These are phyloP conservation scores for Drosophila melanica DNA, from an alignment of 1,140 invertebrate species.

Conservation along the genomic window DNA sequence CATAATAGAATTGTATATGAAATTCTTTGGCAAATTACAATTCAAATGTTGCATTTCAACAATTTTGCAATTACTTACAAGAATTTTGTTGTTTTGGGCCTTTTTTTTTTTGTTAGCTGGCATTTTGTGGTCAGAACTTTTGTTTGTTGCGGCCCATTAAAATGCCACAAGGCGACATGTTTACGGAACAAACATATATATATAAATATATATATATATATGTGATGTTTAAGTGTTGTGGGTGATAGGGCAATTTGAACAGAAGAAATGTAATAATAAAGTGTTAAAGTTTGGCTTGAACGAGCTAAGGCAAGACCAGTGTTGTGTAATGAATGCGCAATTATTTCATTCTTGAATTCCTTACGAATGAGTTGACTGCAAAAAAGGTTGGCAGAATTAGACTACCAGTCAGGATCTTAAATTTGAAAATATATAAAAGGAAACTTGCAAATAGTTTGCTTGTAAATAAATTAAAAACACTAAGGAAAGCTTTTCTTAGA, in stretches of 20 bases:
- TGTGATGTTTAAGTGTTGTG: background rate
- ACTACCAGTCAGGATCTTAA: no score
- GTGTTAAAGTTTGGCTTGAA: background rate
- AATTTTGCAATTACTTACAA: conserved; percentile 57
- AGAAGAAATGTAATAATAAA: background rate
- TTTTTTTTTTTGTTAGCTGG: conserved; percentile 21
- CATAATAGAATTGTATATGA: conserved; percentile 60
- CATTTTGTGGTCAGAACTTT: conserved; percentile 27
- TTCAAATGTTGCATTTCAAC: conserved; percentile 43
- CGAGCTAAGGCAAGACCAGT: background rate
- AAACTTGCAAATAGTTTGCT: no score
- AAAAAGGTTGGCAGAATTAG: no score
- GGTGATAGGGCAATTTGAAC: background rate
- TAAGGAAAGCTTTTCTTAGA: no score
- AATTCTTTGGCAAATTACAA: conserved; percentile 72
- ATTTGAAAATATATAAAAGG: no score
- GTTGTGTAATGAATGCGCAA: background rate
- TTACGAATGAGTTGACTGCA: no score
- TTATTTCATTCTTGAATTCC: no score
- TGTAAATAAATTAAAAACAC: no score
- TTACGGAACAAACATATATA: background rate
- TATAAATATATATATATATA: background rate
- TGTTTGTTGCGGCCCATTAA: conserved; percentile 19
- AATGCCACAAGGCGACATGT: conserved; percentile 1
- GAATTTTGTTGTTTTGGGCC: conserved; percentile 16